Percentiles rank a stretch among this genome's conserved stretches.
Conservation (phyloP, 2,888 invertebrate genomes). For the Drosophila macrospina region DNA sequence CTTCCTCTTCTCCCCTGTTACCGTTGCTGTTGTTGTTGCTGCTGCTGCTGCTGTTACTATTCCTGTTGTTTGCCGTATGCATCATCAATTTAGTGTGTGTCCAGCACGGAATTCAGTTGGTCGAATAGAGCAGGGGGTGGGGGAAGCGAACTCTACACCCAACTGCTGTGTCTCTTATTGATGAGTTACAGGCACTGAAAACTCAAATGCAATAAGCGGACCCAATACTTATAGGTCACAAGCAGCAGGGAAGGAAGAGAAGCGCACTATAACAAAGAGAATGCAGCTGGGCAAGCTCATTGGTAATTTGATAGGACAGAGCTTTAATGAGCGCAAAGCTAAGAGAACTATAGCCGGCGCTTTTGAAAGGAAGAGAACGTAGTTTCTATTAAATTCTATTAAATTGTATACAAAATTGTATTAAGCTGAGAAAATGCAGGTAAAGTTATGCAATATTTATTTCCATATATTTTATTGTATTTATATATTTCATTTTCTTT, state of each 20-base stretch:
- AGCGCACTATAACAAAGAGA: background rate
- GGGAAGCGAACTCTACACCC: background rate
- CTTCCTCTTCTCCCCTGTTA: conserved; percentile 25
- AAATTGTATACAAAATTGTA: too few relatives aligned
- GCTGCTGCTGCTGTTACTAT: conserved; percentile 22
- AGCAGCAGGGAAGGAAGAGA: background rate
- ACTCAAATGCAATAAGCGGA: conserved; percentile 71
- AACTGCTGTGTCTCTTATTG: conserved; percentile 62
- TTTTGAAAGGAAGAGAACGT: background rate
- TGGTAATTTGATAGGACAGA: conserved; percentile 2
- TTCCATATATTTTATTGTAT: too few relatives aligned
- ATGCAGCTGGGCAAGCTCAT: background rate
- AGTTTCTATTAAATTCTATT: too few relatives aligned
- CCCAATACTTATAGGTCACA: conserved; percentile 38
- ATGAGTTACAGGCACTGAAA: conserved; percentile 55
- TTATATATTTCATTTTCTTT: too few relatives aligned
- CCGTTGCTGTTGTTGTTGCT: conserved; percentile 19
- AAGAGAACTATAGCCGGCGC: background rate
- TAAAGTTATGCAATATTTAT: too few relatives aligned
- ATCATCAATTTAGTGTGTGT: conserved; percentile 71
- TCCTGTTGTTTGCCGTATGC: conserved; percentile 69
- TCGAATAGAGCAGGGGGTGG: conserved; percentile 1
- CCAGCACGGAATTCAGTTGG: conserved; percentile 29
- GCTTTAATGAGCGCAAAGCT: conserved; percentile 6
- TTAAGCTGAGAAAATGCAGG: too few relatives aligned